Evolutionary conservation across 2,113 vertebrate genomes (phyloP).

Genomic region (Entelurus aequoreus): DNA sequence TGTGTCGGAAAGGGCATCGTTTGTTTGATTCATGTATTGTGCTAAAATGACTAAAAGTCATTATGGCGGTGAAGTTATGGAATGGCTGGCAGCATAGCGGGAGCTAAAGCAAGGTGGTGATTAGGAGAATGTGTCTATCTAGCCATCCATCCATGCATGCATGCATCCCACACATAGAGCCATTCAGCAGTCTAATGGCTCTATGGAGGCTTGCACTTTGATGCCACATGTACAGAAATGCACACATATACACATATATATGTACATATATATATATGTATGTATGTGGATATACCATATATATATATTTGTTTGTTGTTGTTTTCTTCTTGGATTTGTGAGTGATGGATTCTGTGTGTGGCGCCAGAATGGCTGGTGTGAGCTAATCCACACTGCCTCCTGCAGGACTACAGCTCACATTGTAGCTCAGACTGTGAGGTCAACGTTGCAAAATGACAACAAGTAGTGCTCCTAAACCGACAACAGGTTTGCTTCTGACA

Average conservation of each 20-base stretch:
- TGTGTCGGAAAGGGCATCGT: constrained; percentile 32
- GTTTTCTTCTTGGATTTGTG: constrained; percentile 29
- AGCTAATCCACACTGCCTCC: constrained; percentile 60
- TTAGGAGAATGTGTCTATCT: constrained; percentile 23
- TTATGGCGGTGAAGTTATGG: constrained; percentile 42
- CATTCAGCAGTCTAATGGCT: constrained; percentile 30
- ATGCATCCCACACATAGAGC: constrained; percentile 41
- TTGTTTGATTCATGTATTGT: constrained; percentile 56
- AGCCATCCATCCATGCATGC: neutral
- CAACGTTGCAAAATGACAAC: constrained; percentile 30
- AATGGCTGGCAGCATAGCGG: constrained; percentile 37
- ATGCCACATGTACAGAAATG: neutral
- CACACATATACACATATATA: constrained; percentile 11
- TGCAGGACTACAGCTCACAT: constrained; percentile 48
- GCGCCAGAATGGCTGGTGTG: constrained; percentile 23
- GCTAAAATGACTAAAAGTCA: constrained; percentile 54
- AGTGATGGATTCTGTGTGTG: constrained; percentile 47
- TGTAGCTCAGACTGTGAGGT: constrained; percentile 22
- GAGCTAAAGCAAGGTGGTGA: constrained; percentile 51
- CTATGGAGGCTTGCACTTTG: constrained; percentile 19
- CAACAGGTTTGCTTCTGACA: neutral
- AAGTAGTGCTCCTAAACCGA: constrained; percentile 24
- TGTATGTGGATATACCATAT: no score
- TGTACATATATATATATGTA: constrained; percentile 23
- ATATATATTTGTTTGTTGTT: neutral